These are phyloP conservation scores for Carlito syrichta DNA, from an alignment of 2,113 vertebrate species.

Conservation along the genomic window DNA sequence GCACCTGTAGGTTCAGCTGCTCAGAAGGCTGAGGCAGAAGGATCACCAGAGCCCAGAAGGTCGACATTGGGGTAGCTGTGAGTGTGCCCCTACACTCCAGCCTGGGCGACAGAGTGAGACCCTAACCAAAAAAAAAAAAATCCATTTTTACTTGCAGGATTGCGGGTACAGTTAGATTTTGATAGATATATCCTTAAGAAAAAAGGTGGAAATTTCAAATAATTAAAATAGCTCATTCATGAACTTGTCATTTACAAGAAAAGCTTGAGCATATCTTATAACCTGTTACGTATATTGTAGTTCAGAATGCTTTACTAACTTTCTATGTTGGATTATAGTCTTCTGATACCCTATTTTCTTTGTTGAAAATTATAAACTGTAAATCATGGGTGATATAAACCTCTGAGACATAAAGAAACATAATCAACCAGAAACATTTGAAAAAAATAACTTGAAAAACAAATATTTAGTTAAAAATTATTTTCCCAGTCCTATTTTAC, in stretches of 20 bases:
- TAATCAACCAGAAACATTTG: background rate
- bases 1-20: too few relatives aligned
- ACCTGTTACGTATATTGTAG: background rate
- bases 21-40: too few relatives aligned
- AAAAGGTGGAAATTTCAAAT: background rate
- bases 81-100: too few relatives aligned
- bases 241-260: background rate
- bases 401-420: background rate
- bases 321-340: background rate
- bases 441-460: background rate
- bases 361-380: background rate
- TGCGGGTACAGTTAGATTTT: background rate
- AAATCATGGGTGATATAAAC: background rate
- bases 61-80: too few relatives aligned
- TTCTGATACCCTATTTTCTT: background rate
- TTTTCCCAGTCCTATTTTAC: background rate
- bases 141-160: background rate
- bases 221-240: background rate
- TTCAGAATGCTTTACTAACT: background rate
- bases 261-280: background rate
- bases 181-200: background rate
- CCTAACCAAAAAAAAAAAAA: background rate
- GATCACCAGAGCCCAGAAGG: too few relatives aligned
- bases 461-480: background rate
- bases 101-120: too few relatives aligned